Evolutionary conservation across 1,140 invertebrate species (phyloP), one percentile per base, ranked within the genome.

Genomic region (Tetragonula clypearis): DNA sequence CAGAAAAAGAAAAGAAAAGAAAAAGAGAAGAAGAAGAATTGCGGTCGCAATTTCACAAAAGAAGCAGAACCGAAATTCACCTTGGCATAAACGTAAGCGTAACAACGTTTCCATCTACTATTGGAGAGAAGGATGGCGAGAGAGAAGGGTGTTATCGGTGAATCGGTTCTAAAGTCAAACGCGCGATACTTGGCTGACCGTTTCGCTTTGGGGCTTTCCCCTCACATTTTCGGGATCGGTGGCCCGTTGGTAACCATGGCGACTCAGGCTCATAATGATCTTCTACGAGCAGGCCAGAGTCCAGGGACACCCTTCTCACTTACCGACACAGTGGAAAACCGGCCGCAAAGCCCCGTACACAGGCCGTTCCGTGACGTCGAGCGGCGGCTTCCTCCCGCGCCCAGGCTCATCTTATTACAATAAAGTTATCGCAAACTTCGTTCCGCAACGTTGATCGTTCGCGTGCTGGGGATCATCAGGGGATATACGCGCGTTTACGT

Each of bases 191-290:
- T 93, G 93, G 90, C 93, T 93, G 92, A 93, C 93, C 93, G 90
- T 93, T 93, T 91, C 90, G 90, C 86, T 81, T 84, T 88, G 87
- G 82, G 91, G 85, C 78, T 93, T 91, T 87, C 90, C 87, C 89
- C 79, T 92, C 86, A 91, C 88, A 89, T 87, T 90, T 91, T 92
- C 88, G 85, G 89, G 86, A 88, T 89, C 86, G 84, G 89, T 87
- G 85, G 88, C 79, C 87, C 90, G 92, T 93, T 92, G 83, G 94
- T 94, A 93, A 92, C 93, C 93, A 95, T 95, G 93, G 94, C 86
- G 93, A 95, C 94, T 92, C 90, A 92, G 92, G 92, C 92, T 94
- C 93, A 94, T 94, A 94, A 95, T 95, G 94, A 95, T 95, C 94
- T 94, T 94, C 92, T 90, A 91, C 89, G 90, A 87, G 86, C 87